Conservation (phyloP, 2,888 invertebrate species). For the Bombylius major region DNA sequence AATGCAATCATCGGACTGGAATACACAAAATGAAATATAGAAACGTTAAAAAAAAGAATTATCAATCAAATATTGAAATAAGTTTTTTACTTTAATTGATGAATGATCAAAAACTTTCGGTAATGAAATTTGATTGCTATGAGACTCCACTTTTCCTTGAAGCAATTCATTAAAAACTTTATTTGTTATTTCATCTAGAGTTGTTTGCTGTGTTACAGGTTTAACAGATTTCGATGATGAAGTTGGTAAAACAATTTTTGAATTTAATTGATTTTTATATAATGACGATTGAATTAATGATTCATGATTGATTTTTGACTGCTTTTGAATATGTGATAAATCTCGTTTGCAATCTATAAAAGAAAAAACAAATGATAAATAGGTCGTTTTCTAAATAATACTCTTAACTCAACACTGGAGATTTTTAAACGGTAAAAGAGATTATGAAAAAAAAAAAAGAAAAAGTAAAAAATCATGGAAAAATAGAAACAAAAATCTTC, state of each 20-base stretch:
- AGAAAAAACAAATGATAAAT: no score
- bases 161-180: slow-evolving; percentile 62
- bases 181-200: slow-evolving; percentile 60
- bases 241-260: slow-evolving; percentile 6
- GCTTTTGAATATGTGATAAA: slow-evolving; percentile 7
- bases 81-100: slow-evolving; percentile 42
- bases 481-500: no score
- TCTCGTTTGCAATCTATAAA: slow-evolving; percentile 5
- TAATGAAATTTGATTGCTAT: slow-evolving; percentile 15
- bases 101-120: slow-evolving; percentile 38
- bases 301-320: background rate
- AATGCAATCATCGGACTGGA: slow-evolving; percentile 48
- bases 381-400: no score
- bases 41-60: background rate
- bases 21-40: background rate
- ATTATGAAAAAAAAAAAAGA: no score
- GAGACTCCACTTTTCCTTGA: slow-evolving; percentile 47
- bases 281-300: background rate
- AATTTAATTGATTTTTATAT: slow-evolving; percentile 6
- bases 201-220: slow-evolving; percentile 22
- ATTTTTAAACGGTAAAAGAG: no score
- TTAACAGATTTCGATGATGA: slow-evolving; percentile 4
- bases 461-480: no score
- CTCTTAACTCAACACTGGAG: no score
- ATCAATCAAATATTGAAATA: background rate